These are phyloP conservation scores for Bibio marci DNA, from an alignment of 2,888 invertebrate species.

Conservation along the genomic window DNA sequence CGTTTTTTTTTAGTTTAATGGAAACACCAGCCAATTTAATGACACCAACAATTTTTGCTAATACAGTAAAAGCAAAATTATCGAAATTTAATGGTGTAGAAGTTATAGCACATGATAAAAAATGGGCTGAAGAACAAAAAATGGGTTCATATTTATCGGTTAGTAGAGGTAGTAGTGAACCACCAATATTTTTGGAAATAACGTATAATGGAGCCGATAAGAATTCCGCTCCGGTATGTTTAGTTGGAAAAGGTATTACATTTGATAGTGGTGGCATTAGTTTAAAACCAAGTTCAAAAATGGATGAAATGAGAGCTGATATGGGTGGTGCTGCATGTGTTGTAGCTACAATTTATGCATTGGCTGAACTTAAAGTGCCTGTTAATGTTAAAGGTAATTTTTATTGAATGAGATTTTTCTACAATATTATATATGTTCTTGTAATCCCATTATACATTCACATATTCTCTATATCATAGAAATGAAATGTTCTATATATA, in stretches of 20 bases:
- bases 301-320: slow-evolving; percentile 61
- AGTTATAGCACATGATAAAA: slow-evolving; percentile 44
- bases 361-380: slow-evolving; percentile 49
- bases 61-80: slow-evolving; percentile 39
- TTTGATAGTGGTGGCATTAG: slow-evolving; percentile 59
- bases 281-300: slow-evolving; percentile 39
- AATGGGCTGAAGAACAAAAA: slow-evolving; percentile 55
- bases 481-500: too few species aligned
- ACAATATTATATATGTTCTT: too few species aligned
- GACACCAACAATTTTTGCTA: slow-evolving; percentile 58
- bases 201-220: slow-evolving; percentile 40
- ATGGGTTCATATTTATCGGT: slow-evolving; percentile 62
- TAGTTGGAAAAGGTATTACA: slow-evolving; percentile 51
- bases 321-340: slow-evolving; percentile 77
- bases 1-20: slow-evolving; percentile 30
- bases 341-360: slow-evolving; percentile 48
- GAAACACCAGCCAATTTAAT: slow-evolving; percentile 59
- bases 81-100: slow-evolving; percentile 30
- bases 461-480: too few species aligned
- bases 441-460: too few species aligned
- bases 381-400: slow-evolving; percentile 45
- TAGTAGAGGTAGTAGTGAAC: slow-evolving; percentile 51
- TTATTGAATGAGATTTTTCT: not conserved
- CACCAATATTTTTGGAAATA: slow-evolving; percentile 56
- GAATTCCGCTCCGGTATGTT: slow-evolving; percentile 34